A percentile compares a stretch with the other conserved stretches of the same genome.
phyloP scores from a whole-genome alignment of 2,113 vertebrate species.

The Oreochromis spilurus region DNA sequence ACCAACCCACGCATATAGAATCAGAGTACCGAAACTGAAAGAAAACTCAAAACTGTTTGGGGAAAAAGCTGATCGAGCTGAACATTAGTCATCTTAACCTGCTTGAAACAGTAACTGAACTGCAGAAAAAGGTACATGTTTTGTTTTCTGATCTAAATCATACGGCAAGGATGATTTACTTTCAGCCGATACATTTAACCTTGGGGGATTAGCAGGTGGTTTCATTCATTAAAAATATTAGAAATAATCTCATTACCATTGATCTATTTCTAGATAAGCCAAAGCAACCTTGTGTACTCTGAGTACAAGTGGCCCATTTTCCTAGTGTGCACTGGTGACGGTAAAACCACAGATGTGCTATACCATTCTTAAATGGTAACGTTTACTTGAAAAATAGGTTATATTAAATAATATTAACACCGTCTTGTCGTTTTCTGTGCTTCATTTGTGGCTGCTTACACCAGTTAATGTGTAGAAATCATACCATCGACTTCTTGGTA shows the following conservation, averaged over 20 bases:
- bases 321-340: neutral
- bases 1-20: neutral
- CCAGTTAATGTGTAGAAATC: neutral
- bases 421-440: neutral
- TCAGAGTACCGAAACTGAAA: neutral
- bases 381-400: rapidly evolving
- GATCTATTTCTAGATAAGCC: constrained; percentile 70
- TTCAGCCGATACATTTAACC: neutral
- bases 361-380: neutral
- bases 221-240: constrained; percentile 56
- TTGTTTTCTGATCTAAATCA: neutral
- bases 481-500: neutral
- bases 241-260: constrained; percentile 63
- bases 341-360: neutral
- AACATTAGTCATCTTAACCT: neutral
- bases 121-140: rapidly evolving
- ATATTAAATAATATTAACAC: neutral
- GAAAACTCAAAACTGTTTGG: neutral
- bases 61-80: neutral
- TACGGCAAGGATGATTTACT: neutral
- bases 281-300: constrained; percentile 35
- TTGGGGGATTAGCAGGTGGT: constrained; percentile 16
- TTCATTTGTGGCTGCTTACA: neutral
- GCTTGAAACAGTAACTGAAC: neutral
- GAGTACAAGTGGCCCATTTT: neutral